phyloP scores from a whole-genome alignment of 2,797 vertebrate genomes.

The Notamacropus eugenii region DNA sequence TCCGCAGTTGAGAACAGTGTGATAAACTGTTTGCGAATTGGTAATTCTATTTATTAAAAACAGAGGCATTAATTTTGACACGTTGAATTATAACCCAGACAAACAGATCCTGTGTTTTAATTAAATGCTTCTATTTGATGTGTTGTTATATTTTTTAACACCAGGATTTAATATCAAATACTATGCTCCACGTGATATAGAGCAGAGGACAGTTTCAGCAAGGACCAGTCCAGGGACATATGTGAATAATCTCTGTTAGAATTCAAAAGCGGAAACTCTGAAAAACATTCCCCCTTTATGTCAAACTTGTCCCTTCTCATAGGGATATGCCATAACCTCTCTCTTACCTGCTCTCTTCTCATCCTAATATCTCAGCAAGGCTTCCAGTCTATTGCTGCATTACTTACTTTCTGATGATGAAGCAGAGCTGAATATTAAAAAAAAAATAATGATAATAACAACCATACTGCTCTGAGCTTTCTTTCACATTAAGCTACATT shows the following conservation, averaged over 20 bases:
- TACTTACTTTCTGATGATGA: slow-evolving; percentile 75
- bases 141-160: slow-evolving; percentile 63
- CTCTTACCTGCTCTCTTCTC: slow-evolving; percentile 45
- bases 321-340: slow-evolving; percentile 6
- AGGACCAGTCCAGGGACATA: neutral
- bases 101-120: slow-evolving; percentile 86
- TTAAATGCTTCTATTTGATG: slow-evolving; percentile 84
- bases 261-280: slow-evolving; percentile 12
- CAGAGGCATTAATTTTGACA: slow-evolving; percentile 86
- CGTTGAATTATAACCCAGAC: slow-evolving; percentile 83
- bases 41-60: slow-evolving; percentile 87
- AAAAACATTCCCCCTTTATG: neutral
- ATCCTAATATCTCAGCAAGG: slow-evolving; percentile 38
- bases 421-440: slow-evolving; percentile 79
- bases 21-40: slow-evolving; percentile 85
- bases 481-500: slow-evolving; percentile 96
- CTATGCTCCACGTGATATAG: neutral
- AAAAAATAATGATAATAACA: slow-evolving; percentile 78
- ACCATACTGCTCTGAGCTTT: slow-evolving; percentile 88
- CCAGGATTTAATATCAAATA: slow-evolving; percentile 79
- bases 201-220: neutral
- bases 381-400: slow-evolving; percentile 31
- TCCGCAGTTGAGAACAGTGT: slow-evolving; percentile 75
- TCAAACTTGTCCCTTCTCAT: neutral
- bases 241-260: neutral